These are phyloP conservation scores for Diadumene lineata DNA, from an alignment of 92 coral and sea anemone genomes.

Conservation along the genomic window DNA sequence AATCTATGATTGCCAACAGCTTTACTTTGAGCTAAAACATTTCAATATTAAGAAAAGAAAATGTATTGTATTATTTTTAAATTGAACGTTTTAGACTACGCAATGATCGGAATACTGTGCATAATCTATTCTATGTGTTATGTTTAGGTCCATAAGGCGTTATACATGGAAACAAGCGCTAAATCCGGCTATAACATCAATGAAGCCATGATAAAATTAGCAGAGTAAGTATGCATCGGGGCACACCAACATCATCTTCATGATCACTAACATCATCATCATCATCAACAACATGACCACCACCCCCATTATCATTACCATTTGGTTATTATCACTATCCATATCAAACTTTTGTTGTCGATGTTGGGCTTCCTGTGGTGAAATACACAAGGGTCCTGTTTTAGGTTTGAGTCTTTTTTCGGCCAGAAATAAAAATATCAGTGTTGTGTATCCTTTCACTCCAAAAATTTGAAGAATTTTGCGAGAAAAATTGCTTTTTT, in stretches of 20 bases:
- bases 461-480: too few species aligned
- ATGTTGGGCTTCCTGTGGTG: too few species aligned
- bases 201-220: slow-evolving; percentile 80
- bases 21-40: too few species aligned
- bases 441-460: too few species aligned
- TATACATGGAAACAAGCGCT: slow-evolving; percentile 94
- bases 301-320: not conserved
- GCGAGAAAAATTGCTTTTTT: too few species aligned
- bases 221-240: slow-evolving; percentile 78
- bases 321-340: not conserved
- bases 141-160: slow-evolving; percentile 74
- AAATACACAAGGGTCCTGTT: too few species aligned
- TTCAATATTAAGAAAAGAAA: too few species aligned
- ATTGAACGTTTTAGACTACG: not conserved
- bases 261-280: not conserved
- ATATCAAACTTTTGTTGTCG: too few species aligned
- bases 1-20: too few species aligned
- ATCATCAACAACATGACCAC: not conserved
- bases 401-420: too few species aligned
- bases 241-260: too few species aligned
- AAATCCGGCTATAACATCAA: slow-evolving; percentile 82
- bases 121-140: not conserved
- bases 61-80: not conserved
- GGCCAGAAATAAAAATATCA: too few species aligned
- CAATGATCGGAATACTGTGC: not conserved